These are phyloP conservation scores for Venusia cambrica DNA, from an alignment of 2,888 invertebrate species.

Conservation along the genomic window DNA sequence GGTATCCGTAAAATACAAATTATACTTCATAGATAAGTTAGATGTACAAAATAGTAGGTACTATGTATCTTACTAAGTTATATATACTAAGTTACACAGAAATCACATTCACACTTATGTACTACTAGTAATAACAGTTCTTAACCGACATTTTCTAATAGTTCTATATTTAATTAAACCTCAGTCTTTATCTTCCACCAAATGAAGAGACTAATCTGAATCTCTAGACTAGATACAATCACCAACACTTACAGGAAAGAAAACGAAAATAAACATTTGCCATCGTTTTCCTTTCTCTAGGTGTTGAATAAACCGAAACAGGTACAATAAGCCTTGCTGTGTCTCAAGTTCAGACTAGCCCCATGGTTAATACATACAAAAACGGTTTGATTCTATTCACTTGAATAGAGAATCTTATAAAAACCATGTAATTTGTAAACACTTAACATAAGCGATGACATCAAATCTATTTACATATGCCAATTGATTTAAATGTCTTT, in stretches of 20 bases:
- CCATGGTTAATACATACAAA: no score
- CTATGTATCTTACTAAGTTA: constrained; percentile 31
- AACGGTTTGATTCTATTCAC: no score
- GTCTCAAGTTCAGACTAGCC: no score
- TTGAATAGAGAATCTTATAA: no score
- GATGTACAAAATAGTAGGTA: constrained; percentile 48
- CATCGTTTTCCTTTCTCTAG: no score
- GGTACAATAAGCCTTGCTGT: no score
- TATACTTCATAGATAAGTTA: constrained; percentile 44
- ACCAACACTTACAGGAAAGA: neutral
- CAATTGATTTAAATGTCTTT: no score
- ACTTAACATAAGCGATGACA: no score
- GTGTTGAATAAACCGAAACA: no score
- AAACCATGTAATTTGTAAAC: no score
- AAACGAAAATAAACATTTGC: no score
- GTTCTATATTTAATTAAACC: constrained; percentile 42
- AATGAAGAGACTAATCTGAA: neutral
- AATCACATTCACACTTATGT: constrained; percentile 25
- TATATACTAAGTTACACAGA: constrained; percentile 41
- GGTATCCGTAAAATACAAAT: constrained; percentile 40
- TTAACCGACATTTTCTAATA: constrained; percentile 17
- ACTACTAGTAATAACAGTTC: constrained; percentile 6
- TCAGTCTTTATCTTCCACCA: constrained; percentile 47
- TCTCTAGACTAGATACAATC: neutral
- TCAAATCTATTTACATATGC: no score